These are phyloP conservation scores for Scopus umbretta DNA, from an alignment of 2,113 vertebrate genomes.

Conservation along the genomic window DNA sequence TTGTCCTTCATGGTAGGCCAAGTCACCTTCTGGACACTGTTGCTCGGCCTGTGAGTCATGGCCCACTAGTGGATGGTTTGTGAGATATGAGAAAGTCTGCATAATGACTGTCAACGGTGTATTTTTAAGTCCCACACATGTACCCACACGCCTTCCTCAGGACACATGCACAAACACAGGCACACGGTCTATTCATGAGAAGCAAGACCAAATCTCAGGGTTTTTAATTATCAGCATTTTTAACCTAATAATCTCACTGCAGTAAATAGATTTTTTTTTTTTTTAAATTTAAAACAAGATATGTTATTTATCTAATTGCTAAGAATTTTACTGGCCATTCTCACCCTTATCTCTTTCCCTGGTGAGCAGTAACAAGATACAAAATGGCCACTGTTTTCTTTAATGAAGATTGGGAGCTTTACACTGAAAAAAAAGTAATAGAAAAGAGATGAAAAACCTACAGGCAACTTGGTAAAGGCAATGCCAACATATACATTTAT, in stretches of 20 bases:
- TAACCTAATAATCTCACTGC: background rate
- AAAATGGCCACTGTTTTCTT: background rate
- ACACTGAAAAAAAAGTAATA: background rate
- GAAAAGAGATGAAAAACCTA: background rate
- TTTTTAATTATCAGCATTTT: background rate
- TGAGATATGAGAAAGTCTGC: background rate
- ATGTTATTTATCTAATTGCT: background rate
- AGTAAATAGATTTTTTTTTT: background rate
- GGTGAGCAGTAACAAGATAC: background rate
- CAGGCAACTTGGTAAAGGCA: background rate
- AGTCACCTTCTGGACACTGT: background rate
- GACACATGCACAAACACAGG: no score
- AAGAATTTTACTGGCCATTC: constrained; percentile 32
- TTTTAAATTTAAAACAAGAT: background rate
- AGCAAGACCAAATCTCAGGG: background rate
- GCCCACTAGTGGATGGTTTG: background rate
- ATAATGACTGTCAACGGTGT: background rate
- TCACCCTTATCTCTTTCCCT: background rate
- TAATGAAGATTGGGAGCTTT: background rate
- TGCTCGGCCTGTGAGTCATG: background rate
- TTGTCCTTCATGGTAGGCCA: background rate
- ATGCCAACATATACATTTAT: background rate
- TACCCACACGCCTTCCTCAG: background rate
- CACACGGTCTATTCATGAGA: background rate
- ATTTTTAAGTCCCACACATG: background rate